Evolutionary conservation across 2,797 vertebrate species (phyloP).

Genomic region (Prunella strophiata): DNA sequence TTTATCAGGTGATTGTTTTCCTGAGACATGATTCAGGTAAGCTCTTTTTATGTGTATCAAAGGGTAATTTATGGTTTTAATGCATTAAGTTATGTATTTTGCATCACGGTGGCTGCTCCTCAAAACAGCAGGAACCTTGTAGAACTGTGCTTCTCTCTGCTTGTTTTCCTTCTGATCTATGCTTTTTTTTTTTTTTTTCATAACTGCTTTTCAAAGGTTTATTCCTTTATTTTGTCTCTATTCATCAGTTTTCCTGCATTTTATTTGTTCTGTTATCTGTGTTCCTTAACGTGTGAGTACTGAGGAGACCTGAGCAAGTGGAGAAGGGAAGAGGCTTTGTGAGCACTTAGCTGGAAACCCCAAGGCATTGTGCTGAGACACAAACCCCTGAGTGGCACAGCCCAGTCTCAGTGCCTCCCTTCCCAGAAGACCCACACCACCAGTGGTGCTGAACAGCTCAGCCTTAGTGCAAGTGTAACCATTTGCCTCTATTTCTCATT

Average conservation of each 20-base stretch:
- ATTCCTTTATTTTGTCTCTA: background rate
- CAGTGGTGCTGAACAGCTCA: background rate
- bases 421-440: fast-evolving
- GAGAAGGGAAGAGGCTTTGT: background rate
- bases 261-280: background rate
- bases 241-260: background rate
- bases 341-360: background rate
- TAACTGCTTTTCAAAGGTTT: background rate
- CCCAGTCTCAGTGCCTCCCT: background rate
- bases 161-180: background rate
- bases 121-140: background rate
- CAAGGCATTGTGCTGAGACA: background rate
- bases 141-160: background rate
- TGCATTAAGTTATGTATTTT: background rate
- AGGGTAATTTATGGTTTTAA: background rate
- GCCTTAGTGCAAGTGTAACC: background rate
- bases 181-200: background rate
- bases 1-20: background rate
- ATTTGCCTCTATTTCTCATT: background rate
- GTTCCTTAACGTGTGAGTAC: background rate
- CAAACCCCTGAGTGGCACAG: too few relatives aligned
- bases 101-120: background rate
- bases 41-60: background rate
- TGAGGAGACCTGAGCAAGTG: background rate
- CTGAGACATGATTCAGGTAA: background rate